Evolutionary conservation across 2,888 invertebrate genomes (phyloP).

Genomic region (Amblyjoppa proteus): DNA sequence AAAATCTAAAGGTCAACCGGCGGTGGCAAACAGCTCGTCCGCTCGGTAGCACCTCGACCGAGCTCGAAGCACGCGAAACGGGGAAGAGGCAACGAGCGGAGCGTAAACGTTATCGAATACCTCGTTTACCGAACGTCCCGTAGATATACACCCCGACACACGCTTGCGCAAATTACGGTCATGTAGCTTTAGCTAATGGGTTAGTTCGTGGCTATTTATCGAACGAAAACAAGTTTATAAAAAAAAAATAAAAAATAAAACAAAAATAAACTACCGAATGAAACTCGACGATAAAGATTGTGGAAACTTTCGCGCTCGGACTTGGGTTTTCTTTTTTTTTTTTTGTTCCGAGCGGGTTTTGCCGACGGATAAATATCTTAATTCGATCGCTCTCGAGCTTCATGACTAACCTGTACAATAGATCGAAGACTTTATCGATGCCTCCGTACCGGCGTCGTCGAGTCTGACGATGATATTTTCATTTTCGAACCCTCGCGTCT

Average conservation of each 20-base stretch:
- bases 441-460: background rate
- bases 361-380: background rate
- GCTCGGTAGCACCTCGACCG: background rate
- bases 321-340: background rate
- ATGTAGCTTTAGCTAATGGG: constrained; percentile 13
- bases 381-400: background rate
- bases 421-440: background rate
- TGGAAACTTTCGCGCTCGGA: background rate
- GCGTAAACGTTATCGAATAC: constrained; percentile 10
- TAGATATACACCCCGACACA: background rate
- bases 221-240: background rate
- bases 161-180: constrained; percentile 8
- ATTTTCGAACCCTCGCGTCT: background rate
- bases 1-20: constrained; percentile 6
- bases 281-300: background rate
- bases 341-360: background rate
- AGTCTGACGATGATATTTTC: background rate
- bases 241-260: background rate
- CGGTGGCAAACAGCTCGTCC: constrained; percentile 4
- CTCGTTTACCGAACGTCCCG: constrained; percentile 12
- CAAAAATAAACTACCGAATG: background rate
- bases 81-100: constrained; percentile 6
- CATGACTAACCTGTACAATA: background rate
- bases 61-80: constrained; percentile 4
- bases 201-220: background rate